phyloP scores from a whole-genome alignment of 2,113 vertebrate genomes.

The Pteronura brasiliensis region DNA sequence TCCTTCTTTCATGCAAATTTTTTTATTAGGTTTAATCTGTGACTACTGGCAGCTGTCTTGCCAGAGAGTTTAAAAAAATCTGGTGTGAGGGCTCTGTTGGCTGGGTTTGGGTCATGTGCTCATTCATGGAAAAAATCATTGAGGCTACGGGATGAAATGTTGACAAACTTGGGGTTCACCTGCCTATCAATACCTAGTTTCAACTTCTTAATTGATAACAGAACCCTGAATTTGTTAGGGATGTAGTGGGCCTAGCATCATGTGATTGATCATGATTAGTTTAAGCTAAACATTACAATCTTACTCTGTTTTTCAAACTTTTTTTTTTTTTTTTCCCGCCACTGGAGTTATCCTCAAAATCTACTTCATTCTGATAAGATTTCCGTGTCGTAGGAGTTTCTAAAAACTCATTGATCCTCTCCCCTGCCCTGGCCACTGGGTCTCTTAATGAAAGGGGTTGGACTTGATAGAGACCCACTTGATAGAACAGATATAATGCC shows the following conservation, averaged over 20 bases:
- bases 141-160: not conserved
- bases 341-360: not conserved
- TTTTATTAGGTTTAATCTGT: not conserved
- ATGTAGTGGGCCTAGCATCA: not conserved
- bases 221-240: not conserved
- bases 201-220: constrained; percentile 1
- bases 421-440: not conserved
- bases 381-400: not conserved
- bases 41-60: not conserved
- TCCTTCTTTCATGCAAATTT: not conserved
- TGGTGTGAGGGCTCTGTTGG: not conserved
- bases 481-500: not conserved
- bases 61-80: not conserved
- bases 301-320: not conserved
- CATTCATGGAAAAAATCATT: not conserved
- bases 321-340: not conserved
- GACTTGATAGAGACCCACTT: not conserved
- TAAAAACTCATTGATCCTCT: not conserved
- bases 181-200: not conserved
- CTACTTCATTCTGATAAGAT: not conserved
- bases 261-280: not conserved
- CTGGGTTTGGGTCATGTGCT: not conserved
- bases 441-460: not conserved
- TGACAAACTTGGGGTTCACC: not conserved
- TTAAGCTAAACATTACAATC: not conserved